Percentiles rank a stretch among this genome's conserved stretches.
phyloP scores from a whole-genome alignment of 1,140 invertebrate species.

The Phymastichus coffea region DNA sequence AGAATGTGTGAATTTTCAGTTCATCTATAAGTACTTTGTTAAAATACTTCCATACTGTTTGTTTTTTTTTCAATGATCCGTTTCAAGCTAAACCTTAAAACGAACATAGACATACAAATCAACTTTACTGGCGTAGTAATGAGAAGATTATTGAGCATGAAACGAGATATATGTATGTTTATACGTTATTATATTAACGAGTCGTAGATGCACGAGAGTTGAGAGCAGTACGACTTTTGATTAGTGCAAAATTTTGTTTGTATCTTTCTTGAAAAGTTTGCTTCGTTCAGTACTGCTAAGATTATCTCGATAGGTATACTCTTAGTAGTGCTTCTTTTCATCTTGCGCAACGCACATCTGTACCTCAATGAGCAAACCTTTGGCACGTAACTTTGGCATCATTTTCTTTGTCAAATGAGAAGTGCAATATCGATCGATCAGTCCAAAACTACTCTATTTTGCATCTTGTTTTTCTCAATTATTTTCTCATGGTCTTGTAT shows the following conservation, averaged over 20 bases:
- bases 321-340: too few relatives aligned
- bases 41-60: not conserved
- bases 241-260: not conserved
- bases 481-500: too few relatives aligned
- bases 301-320: too few relatives aligned
- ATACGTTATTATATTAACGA: too few relatives aligned
- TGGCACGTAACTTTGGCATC: conserved; percentile 27
- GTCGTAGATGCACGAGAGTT: too few relatives aligned
- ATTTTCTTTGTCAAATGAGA: too few relatives aligned
- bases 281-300: too few relatives aligned
- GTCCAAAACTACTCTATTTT: too few relatives aligned
- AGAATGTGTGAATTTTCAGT: not conserved
- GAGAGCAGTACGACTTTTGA: too few relatives aligned
- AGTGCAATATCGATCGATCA: too few relatives aligned
- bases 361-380: not conserved
- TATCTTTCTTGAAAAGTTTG: too few relatives aligned
- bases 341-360: not conserved
- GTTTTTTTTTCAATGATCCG: not conserved
- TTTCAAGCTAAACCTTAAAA: not conserved
- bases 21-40: conserved; percentile 3
- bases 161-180: not conserved
- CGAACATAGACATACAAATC: not conserved
- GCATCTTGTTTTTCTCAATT: too few relatives aligned
- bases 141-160: not conserved
- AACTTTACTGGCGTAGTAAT: not conserved